Evolutionary conservation across 2,888 invertebrate species (phyloP).

Genomic region (Polydrusus cervinus): DNA sequence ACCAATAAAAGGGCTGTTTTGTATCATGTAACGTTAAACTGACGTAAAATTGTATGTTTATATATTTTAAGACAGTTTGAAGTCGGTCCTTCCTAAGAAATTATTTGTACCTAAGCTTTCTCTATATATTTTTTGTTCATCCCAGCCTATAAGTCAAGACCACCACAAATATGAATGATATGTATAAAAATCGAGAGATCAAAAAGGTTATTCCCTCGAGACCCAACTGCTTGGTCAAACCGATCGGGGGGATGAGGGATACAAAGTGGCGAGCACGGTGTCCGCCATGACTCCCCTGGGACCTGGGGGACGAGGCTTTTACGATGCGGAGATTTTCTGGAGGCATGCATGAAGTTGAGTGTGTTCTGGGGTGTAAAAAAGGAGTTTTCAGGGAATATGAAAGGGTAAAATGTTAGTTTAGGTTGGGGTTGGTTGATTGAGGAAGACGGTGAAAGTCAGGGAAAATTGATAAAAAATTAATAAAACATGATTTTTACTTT

Average conservation of each 20-base stretch:
- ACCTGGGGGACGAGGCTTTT: slow-evolving; percentile 31
- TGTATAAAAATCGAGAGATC: slow-evolving; percentile 47
- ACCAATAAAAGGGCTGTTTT: too few relatives aligned
- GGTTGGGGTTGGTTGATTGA: background rate
- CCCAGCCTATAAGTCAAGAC: background rate
- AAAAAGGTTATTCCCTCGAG: slow-evolving; percentile 39
- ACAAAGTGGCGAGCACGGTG: slow-evolving; percentile 37
- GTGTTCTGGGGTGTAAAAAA: slow-evolving; percentile 25
- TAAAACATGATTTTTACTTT: too few relatives aligned
- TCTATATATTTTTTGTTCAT: background rate
- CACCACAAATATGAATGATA: slow-evolving; percentile 45
- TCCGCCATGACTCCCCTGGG: slow-evolving; percentile 35
- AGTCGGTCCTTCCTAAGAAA: background rate
- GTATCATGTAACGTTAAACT: too few relatives aligned
- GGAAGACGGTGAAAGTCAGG: background rate
- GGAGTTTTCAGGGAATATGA: slow-evolving; percentile 10
- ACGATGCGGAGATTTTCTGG: slow-evolving; percentile 43
- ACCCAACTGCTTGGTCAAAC: slow-evolving; percentile 36
- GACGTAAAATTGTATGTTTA: too few relatives aligned
- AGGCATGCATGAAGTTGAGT: slow-evolving; percentile 23
- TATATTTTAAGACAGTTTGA: too few relatives aligned
- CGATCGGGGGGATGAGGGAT: slow-evolving; percentile 34
- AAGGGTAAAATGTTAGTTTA: slow-evolving; percentile 14
- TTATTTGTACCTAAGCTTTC: background rate
- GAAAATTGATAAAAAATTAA: too few relatives aligned